phyloP scores from a whole-genome alignment of 2,888 invertebrate genomes.

The Luperina nickerlii region DNA sequence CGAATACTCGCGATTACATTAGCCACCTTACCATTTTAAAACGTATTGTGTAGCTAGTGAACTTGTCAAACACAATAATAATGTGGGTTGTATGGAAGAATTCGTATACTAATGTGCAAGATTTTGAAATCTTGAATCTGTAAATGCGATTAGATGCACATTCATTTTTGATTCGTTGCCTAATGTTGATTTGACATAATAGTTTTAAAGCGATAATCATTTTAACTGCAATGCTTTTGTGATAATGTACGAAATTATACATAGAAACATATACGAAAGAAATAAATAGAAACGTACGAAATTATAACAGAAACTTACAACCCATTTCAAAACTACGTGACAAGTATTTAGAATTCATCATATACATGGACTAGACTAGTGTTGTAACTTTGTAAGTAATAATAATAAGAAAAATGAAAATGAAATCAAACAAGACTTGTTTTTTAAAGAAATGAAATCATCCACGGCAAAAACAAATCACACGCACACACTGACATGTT shows the following conservation, averaged over 20 bases:
- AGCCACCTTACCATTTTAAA: slow-evolving; percentile 45
- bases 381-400: slow-evolving; percentile 2
- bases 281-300: background rate
- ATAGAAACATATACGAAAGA: too few relatives aligned
- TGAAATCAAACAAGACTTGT: slow-evolving; percentile 41
- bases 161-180: background rate
- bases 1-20: slow-evolving; percentile 48
- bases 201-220: background rate
- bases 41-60: slow-evolving; percentile 46
- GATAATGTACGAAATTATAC: background rate
- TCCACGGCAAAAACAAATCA: slow-evolving; percentile 28
- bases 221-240: background rate
- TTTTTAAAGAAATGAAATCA: slow-evolving; percentile 35
- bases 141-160: background rate
- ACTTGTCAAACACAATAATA: slow-evolving; percentile 13
- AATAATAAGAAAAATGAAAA: slow-evolving; percentile 24
- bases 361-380: background rate
- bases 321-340: background rate
- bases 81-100: slow-evolving; percentile 2
- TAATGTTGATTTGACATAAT: background rate
- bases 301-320: background rate
- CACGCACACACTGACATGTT: slow-evolving; percentile 46
- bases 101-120: background rate
- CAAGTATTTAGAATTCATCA: background rate
- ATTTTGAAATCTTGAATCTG: background rate